Conservation (phyloP, 1,140 invertebrate genomes). For the Coenobita brevimanus region DNA sequence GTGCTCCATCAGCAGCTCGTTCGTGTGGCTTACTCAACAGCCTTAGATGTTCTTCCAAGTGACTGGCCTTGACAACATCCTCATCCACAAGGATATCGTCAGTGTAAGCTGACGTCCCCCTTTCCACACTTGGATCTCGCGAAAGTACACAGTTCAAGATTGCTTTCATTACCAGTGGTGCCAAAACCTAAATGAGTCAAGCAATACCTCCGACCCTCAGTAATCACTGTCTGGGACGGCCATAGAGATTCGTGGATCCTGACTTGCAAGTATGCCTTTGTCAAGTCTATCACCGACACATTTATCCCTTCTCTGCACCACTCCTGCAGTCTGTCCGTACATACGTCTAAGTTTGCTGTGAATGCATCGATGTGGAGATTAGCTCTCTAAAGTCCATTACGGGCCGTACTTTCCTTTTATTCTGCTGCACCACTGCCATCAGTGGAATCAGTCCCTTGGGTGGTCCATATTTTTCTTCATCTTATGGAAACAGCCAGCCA, state of each 20-base stretch:
- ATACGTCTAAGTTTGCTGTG: slow-evolving; percentile 1
- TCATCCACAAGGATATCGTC: slow-evolving; percentile 10
- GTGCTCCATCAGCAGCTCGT: not conserved
- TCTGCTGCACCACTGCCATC: slow-evolving; percentile 17
- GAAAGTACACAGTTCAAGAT: slow-evolving; percentile 6
- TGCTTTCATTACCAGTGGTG: not conserved
- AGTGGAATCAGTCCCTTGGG: slow-evolving; percentile 26
- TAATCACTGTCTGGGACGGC: not conserved
- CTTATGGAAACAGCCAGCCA: slow-evolving; percentile 1
- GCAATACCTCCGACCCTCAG: not conserved
- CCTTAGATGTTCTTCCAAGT: not conserved
- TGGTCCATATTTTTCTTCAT: slow-evolving; percentile 9
- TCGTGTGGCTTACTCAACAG: not conserved
- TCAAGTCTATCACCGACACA: slow-evolving; percentile 5
- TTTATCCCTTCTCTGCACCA: slow-evolving; percentile 17
- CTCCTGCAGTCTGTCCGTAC: slow-evolving; percentile 12
- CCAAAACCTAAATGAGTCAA: slow-evolving; percentile 5
- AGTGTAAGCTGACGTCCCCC: slow-evolving; percentile 4
- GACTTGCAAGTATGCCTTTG: slow-evolving; percentile 10
- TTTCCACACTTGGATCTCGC: not conserved
- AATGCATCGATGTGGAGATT: slow-evolving; percentile 13
- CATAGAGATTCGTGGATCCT: not conserved
- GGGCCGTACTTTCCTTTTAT: slow-evolving; percentile 23
- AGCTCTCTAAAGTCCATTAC: slow-evolving; percentile 27
- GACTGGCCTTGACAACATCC: not conserved